Evolutionary conservation across 1,140 invertebrate species (phyloP).

Genomic region (Chrysoperla carnea): DNA sequence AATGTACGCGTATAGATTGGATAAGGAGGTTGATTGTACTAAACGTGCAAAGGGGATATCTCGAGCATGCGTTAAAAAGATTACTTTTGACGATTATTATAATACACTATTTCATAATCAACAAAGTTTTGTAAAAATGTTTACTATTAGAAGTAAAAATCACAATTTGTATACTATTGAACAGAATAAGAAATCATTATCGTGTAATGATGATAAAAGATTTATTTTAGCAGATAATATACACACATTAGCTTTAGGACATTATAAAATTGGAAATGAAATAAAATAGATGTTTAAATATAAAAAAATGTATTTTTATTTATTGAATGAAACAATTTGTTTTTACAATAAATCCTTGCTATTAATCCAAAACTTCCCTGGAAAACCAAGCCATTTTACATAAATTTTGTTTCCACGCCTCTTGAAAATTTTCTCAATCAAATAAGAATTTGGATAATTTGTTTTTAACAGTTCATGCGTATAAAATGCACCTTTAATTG

Average conservation of each 20-base stretch:
- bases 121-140: not conserved
- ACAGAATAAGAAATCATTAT: too few species aligned
- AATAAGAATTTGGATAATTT: conserved; percentile 15
- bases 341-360: too few species aligned
- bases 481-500: conserved; percentile 20
- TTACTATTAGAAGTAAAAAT: too few species aligned
- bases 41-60: conserved; percentile 15
- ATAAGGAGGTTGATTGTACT: conserved; percentile 6
- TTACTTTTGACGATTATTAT: conserved; percentile 12
- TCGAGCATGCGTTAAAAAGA: conserved; percentile 8
- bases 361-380: too few species aligned
- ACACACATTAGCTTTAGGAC: too few species aligned
- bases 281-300: too few species aligned
- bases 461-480: conserved; percentile 15
- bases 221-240: too few species aligned
- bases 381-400: conserved; percentile 20
- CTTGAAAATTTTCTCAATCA: conserved; percentile 18
- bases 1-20: conserved; percentile 18
- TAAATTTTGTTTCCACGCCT: conserved; percentile 14
- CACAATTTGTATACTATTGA: too few species aligned
- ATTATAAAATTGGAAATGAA: too few species aligned
- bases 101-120: conserved; percentile 7
- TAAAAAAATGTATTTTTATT: too few species aligned
- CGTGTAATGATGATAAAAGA: too few species aligned
- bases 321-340: too few species aligned